Conservation (phyloP, 1,140 invertebrate species). For the Alviniconcha marisindica region DNA sequence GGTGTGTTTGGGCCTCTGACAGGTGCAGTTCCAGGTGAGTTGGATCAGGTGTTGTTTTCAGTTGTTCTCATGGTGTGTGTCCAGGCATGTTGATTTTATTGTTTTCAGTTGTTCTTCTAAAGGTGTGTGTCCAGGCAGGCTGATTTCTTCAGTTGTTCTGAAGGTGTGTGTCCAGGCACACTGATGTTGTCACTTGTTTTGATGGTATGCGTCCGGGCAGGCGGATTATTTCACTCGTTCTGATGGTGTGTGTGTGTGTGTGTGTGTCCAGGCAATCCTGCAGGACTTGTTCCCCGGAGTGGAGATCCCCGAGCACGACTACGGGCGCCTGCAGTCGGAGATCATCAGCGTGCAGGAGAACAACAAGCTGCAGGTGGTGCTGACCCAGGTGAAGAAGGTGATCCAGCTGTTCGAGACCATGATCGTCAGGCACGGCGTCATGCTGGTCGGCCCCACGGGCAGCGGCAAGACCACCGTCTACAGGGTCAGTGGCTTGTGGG, state of each 20-base stretch:
- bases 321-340: constrained; percentile 72
- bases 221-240: no score
- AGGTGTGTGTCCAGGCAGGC: no score
- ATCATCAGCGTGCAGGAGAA: constrained; percentile 66
- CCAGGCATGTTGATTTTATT: no score
- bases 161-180: no score
- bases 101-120: no score
- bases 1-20: no score
- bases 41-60: no score
- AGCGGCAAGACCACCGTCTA: constrained; percentile 78
- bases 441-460: constrained; percentile 77
- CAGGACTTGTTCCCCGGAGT: constrained; percentile 77
- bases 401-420: constrained; percentile 78
- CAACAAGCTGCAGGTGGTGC: constrained; percentile 65
- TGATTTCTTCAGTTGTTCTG: no score
- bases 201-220: no score
- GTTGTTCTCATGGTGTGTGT: no score
- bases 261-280: constrained; percentile 72
- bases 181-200: no score
- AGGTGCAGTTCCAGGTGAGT: no score
- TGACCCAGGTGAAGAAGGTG: constrained; percentile 74
- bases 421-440: constrained; percentile 76
- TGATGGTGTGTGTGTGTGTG: not conserved
- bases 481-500: constrained; percentile 61
- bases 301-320: constrained; percentile 76